These are phyloP conservation scores for Aldabrachelys gigantea DNA, from an alignment of 2,113 vertebrate genomes.

Conservation along the genomic window DNA sequence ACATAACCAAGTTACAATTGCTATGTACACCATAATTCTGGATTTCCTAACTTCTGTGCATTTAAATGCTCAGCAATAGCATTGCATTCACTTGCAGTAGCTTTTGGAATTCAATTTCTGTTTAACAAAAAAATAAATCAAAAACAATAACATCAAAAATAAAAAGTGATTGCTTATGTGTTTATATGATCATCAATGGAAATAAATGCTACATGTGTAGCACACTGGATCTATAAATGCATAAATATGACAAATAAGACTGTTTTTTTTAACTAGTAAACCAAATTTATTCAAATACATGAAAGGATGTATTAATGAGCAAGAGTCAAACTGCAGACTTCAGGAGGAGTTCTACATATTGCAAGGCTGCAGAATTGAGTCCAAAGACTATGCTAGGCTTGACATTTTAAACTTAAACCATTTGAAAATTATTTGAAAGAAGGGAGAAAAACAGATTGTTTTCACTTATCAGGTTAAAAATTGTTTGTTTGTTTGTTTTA, in stretches of 20 bases:
- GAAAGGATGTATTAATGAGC: not conserved
- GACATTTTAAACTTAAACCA: not conserved
- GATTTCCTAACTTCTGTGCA: not conserved
- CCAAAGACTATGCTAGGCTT: fast-evolving
- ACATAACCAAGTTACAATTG: not conserved
- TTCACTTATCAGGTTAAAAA: not conserved
- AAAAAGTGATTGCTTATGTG: not conserved
- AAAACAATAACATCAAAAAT: not conserved
- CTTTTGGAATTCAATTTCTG: not conserved
- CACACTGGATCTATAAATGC: not conserved
- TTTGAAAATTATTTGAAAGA: not conserved
- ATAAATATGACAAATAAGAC: not conserved
- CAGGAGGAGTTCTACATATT: not conserved
- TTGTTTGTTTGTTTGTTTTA: not conserved
- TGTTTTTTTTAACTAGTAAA: not conserved
- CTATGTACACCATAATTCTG: not conserved
- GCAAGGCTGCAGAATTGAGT: not conserved
- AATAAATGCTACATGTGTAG: not conserved
- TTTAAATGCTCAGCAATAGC: not conserved
- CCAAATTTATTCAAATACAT: constrained; percentile 1
- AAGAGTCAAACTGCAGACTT: not conserved
- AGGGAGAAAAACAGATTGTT: not conserved
- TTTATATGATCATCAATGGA: not conserved
- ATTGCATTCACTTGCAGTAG: not conserved
- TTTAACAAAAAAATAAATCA: not conserved